Evolutionary conservation across 2,113 vertebrate species (phyloP).

Genomic region (Mormoops blainvillei): DNA sequence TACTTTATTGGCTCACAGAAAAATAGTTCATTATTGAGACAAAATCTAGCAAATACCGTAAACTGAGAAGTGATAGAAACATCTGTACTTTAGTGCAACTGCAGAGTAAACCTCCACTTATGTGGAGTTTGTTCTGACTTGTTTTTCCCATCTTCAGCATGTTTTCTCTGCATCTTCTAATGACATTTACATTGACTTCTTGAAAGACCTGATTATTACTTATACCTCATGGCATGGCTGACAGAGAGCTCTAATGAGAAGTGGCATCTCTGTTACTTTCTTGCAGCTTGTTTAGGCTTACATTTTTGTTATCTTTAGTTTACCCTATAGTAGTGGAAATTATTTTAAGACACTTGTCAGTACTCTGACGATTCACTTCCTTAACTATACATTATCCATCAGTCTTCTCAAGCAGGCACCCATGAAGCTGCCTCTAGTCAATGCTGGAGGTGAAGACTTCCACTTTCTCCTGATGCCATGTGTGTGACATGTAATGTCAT

Average conservation of each 20-base stretch:
- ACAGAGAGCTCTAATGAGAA: background rate
- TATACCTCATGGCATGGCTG: background rate
- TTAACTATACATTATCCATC: background rate
- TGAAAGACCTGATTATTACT: background rate
- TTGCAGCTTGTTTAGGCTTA: background rate
- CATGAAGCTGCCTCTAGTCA: too few relatives aligned
- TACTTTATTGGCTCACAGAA: background rate
- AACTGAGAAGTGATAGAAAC: background rate
- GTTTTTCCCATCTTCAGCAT: background rate
- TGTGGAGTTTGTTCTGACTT: background rate
- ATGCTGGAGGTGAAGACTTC: background rate
- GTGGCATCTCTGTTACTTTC: background rate
- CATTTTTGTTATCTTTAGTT: background rate
- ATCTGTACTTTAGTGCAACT: background rate
- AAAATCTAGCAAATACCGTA: background rate
- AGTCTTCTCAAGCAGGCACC: background rate
- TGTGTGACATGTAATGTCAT: too few relatives aligned
- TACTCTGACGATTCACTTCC: background rate
- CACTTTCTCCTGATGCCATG: background rate
- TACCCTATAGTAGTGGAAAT: background rate
- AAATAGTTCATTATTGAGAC: background rate
- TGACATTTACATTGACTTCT: background rate
- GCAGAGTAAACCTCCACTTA: background rate
- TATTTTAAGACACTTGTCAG: background rate
- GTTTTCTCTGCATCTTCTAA: background rate